These are phyloP conservation scores for Myotis planiceps DNA, from an alignment of 2,797 vertebrate genomes.

Conservation along the genomic window DNA sequence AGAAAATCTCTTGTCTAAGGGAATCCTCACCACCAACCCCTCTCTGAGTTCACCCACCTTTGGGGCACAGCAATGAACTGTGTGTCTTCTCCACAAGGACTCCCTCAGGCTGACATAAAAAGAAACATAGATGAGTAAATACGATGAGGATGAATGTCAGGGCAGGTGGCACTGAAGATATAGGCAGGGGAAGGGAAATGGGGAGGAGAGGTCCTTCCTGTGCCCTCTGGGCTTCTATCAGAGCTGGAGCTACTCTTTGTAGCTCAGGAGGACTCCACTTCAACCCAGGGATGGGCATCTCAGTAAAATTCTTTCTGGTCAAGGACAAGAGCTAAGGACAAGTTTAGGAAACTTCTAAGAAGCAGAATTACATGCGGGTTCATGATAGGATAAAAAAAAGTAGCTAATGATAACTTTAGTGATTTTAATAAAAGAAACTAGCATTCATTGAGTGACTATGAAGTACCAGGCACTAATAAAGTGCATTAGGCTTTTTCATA, in stretches of 20 bases:
- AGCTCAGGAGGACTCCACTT: background rate
- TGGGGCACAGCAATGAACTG: constrained; percentile 80
- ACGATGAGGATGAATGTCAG: background rate
- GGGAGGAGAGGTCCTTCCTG: background rate
- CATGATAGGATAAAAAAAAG: background rate
- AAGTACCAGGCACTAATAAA: background rate
- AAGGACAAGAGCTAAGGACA: background rate
- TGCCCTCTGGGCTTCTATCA: background rate
- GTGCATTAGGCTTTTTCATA: background rate
- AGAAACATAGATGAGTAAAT: background rate
- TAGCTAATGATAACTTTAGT: background rate
- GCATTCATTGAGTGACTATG: background rate
- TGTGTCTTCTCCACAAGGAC: constrained; percentile 80
- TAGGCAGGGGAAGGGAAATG: background rate
- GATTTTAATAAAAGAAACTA: background rate
- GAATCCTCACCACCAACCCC: background rate
- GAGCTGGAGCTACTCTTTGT: background rate
- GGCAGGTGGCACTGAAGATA: background rate
- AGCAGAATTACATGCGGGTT: background rate
- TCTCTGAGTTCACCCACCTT: constrained; percentile 70
- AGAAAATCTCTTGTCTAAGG: background rate
- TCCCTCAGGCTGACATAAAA: constrained; percentile 79
- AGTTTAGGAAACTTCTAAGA: constrained; percentile 23
- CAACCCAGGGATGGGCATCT: background rate
- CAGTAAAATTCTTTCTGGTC: background rate